Base-by-base conservation (phyloP, 2,113 vertebrate species). In the Clarias gariepinus region DNA sequence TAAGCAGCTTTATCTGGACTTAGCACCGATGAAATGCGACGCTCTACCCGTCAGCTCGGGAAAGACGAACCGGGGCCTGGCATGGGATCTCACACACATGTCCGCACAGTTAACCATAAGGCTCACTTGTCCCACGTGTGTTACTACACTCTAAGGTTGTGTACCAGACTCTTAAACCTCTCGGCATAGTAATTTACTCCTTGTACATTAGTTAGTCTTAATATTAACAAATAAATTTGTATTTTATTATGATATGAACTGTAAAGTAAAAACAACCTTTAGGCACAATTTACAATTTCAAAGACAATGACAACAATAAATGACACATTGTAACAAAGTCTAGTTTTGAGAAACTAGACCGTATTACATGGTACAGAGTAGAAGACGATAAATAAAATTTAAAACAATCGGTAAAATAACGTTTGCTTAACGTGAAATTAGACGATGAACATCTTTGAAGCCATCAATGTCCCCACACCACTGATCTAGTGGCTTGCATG, bases 1-100 rank as follows among this genome's bases (percentile, higher is more conserved):
- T 93, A 87, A 66, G 36, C 57, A 18, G 89, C 92, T 93, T 91
- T 93, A 93, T 92, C 92, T 88, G 86, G 88, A 71, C 85, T 87
- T 86, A 87, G 88, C 58, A 71, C 83, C 11, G 64, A 90, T 93
- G 94, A 93, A 95, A 94, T 86, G 92, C 91, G 93, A 95, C 91
- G 92, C 93, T 83, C 89, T 92, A 83, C 36, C 90, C 88, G 87
- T 84, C 88, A 79, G 82, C 90, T 93, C 84, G 85, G 87, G 85
- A 83, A 89, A 88, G 86, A 83, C 78, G 91, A 89, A 66, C 84
- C 19, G 63, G 85, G 87, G 90, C 83, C 88, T 76, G 85, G 87
- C 78, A 41, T 81, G 21, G 23, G 84, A 85, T 77, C 36, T 83
- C 86, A 69, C 66, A 69, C 66, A 69, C 66, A 69, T 6, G 33